Evolutionary conservation across 2,797 vertebrate genomes (phyloP).

Genomic region (Adrianichthys oophorus): DNA sequence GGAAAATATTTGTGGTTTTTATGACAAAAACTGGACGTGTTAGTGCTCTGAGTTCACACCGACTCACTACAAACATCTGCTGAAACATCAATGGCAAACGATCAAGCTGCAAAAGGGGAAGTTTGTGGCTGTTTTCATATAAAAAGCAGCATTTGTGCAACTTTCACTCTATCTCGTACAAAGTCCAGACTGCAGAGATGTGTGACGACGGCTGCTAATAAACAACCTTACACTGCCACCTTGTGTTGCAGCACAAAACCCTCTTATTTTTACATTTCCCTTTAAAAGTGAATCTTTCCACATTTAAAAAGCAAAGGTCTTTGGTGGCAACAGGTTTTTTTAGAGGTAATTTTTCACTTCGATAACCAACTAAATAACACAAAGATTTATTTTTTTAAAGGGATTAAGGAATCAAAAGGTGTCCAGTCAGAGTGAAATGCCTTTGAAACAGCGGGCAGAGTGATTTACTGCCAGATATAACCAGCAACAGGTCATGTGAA

Average conservation of each 20-base stretch:
- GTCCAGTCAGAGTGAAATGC: background rate
- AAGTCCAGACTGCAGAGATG: slow-evolving; percentile 33
- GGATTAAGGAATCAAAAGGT: background rate
- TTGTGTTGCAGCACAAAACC: slow-evolving; percentile 30
- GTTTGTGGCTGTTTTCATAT: background rate
- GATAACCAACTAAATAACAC: background rate
- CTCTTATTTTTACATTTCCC: background rate
- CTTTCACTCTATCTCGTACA: slow-evolving; percentile 1
- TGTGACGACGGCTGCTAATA: background rate
- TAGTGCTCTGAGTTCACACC: no score
- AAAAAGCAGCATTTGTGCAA: slow-evolving; percentile 1
- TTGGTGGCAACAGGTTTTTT: no score
- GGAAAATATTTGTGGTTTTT: background rate
- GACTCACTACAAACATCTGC: no score
- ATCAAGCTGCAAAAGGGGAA: background rate
- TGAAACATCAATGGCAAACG: background rate
- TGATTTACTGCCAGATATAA: background rate
- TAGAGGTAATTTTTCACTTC: no score
- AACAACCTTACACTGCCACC: slow-evolving; percentile 45
- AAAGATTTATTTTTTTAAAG: background rate
- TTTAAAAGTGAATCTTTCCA: background rate
- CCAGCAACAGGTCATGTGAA: background rate
- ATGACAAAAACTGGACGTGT: no score
- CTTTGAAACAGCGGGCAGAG: background rate
- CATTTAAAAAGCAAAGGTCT: background rate